A percentile compares a stretch with the other conserved stretches of the same genome.
phyloP scores from a whole-genome alignment of 2,113 vertebrate species.

The Oryzias celebensis region DNA sequence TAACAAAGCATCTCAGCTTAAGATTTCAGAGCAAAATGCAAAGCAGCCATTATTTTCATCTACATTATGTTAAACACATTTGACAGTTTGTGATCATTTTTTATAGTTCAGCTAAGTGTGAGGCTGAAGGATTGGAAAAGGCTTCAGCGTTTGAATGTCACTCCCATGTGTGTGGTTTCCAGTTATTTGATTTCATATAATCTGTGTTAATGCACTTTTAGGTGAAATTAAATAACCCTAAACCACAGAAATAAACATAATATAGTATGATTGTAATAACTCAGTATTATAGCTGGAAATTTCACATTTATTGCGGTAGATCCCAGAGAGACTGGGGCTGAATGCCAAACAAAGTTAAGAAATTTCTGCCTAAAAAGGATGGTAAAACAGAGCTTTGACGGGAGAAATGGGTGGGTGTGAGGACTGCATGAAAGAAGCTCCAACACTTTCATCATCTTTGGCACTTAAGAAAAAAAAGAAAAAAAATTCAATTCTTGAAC shows the following conservation, averaged over 20 bases:
- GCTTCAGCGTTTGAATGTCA: constrained; percentile 18
- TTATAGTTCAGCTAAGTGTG: constrained; percentile 2
- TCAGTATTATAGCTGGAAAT: constrained; percentile 41
- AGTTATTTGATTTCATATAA: constrained; percentile 32
- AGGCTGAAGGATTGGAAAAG: constrained; percentile 21
- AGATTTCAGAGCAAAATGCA: neutral
- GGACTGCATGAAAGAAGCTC: constrained; percentile 51
- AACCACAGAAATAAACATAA: constrained; percentile 45
- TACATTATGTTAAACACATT: constrained; percentile 26
- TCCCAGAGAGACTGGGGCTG: constrained; percentile 27
- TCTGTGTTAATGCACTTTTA: constrained; percentile 31
- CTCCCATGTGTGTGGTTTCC: constrained; percentile 21
- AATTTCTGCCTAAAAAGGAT: constrained; percentile 28
- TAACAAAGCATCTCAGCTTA: neutral
- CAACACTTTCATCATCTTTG: constrained; percentile 62
- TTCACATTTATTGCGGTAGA: constrained; percentile 42
- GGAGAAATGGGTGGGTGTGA: constrained; percentile 41
- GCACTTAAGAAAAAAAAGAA: constrained; percentile 1
- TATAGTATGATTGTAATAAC: constrained; percentile 55
- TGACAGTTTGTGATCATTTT: constrained; percentile 42
- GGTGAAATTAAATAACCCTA: constrained; percentile 48
- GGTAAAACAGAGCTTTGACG: constrained; percentile 36
- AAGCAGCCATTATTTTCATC: constrained; percentile 11
- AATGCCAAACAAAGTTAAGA: constrained; percentile 46
- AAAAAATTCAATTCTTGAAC: constrained; percentile 16